A percentile compares a stretch with the other conserved stretches of the same genome.
Conservation (phyloP, 2,113 vertebrate species). For the Myiopsitta monachus region DNA sequence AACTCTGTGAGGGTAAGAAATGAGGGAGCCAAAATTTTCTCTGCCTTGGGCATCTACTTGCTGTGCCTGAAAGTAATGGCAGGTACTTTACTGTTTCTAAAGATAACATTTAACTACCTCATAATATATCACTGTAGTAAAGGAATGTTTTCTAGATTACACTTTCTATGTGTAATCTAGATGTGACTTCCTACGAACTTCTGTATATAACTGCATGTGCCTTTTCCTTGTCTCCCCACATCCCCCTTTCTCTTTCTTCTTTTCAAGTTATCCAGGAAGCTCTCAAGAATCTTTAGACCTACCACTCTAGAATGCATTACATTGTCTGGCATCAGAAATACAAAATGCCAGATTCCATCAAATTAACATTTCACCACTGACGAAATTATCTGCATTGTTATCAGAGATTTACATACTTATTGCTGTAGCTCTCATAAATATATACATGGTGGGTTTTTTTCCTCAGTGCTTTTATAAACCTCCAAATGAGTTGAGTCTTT, state of each 20-base stretch:
- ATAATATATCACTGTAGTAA: background rate
- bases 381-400: background rate
- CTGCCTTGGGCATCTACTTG: background rate
- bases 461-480: background rate
- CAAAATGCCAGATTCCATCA: background rate
- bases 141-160: background rate
- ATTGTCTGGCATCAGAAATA: background rate
- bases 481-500: slow-evolving; percentile 9
- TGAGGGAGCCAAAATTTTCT: background rate
- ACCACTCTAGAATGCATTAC: background rate
- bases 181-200: background rate
- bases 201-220: background rate
- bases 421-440: background rate
- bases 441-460: background rate
- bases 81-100: background rate
- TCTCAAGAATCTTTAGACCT: background rate
- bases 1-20: background rate
- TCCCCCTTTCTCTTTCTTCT: background rate
- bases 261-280: background rate
- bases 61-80: background rate
- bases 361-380: background rate
- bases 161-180: background rate
- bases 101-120: background rate
- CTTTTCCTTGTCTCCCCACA: background rate
- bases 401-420: background rate